Percentiles rank a stretch among this genome's conserved stretches.
These are phyloP conservation scores for Chymomyza amoena DNA, from an alignment of 2,888 invertebrate species.

Conservation along the genomic window DNA sequence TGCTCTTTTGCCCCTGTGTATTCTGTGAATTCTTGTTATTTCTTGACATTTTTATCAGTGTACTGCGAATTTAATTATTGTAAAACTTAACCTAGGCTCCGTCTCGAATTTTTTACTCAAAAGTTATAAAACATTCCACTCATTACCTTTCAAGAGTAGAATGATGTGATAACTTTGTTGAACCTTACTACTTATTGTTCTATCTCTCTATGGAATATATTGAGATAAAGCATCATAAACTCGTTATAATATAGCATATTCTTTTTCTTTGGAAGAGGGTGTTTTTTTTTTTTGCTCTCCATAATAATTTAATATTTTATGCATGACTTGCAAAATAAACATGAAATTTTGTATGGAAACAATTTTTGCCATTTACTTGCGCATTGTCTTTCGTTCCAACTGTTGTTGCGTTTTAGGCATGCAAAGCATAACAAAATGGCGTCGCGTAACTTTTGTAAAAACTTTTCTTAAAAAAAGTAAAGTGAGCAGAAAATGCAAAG, in stretches of 20 bases:
- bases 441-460: slow-evolving; percentile 55
- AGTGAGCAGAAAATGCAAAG: slow-evolving; percentile 61
- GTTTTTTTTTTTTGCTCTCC: not conserved
- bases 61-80: too few relatives aligned
- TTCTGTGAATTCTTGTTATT: too few relatives aligned
- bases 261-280: not conserved
- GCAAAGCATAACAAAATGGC: slow-evolving; percentile 56
- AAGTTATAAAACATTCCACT: slow-evolving; percentile 31
- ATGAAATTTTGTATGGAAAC: slow-evolving; percentile 45
- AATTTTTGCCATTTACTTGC: slow-evolving; percentile 38
- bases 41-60: too few relatives aligned
- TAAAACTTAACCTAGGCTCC: too few relatives aligned
- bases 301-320: slow-evolving; percentile 73
- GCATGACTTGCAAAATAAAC: slow-evolving; percentile 72
- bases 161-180: slow-evolving; percentile 12
- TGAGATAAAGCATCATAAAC: not conserved
- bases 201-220: slow-evolving; percentile 8
- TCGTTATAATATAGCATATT: slow-evolving; percentile 2
- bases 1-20: too few relatives aligned
- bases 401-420: slow-evolving; percentile 14
- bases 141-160: slow-evolving; percentile 45
- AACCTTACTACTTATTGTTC: not conserved
- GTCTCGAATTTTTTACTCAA: too few relatives aligned
- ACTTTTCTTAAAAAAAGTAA: slow-evolving; percentile 55
- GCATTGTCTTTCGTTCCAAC: slow-evolving; percentile 40